phyloP scores from a whole-genome alignment of 2,797 vertebrate species.

The Oceanodroma leucorhoa region DNA sequence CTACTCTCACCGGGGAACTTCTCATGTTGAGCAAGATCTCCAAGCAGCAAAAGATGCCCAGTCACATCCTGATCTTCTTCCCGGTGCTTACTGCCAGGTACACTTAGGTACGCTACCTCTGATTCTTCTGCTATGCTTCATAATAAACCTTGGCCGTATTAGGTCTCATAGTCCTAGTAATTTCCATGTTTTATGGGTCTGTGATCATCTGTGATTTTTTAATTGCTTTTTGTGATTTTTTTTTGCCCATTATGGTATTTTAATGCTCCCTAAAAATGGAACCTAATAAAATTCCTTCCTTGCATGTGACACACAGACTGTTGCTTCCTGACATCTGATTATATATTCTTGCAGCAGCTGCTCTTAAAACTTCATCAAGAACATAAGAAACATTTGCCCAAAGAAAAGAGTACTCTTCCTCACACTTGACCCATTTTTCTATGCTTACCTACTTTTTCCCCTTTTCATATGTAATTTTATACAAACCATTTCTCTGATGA shows the following conservation, averaged over 20 bases:
- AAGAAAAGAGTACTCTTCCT: neutral
- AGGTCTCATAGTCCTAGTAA: neutral
- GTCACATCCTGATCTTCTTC: neutral
- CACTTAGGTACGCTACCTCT: accelerated
- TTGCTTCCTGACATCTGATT: neutral
- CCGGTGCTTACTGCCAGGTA: neutral
- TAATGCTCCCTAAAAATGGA: neutral
- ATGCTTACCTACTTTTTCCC: neutral
- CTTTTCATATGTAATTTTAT: neutral
- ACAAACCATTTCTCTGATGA: neutral
- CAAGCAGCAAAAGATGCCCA: neutral
- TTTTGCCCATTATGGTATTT: neutral
- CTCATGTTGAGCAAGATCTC: neutral
- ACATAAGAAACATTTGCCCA: neutral
- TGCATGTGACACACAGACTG: neutral
- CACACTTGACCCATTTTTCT: neutral
- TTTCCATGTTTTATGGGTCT: neutral
- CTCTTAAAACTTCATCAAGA: conserved; percentile 1
- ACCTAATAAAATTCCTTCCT: neutral
- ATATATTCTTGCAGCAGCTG: neutral
- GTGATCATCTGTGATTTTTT: neutral
- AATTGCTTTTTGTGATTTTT: neutral
- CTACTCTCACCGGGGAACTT: neutral
- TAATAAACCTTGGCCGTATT: neutral
- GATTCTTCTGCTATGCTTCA: neutral